Base-by-base conservation (phyloP, 1,140 invertebrate genomes). In the Mizuhopecten yessoensis region DNA sequence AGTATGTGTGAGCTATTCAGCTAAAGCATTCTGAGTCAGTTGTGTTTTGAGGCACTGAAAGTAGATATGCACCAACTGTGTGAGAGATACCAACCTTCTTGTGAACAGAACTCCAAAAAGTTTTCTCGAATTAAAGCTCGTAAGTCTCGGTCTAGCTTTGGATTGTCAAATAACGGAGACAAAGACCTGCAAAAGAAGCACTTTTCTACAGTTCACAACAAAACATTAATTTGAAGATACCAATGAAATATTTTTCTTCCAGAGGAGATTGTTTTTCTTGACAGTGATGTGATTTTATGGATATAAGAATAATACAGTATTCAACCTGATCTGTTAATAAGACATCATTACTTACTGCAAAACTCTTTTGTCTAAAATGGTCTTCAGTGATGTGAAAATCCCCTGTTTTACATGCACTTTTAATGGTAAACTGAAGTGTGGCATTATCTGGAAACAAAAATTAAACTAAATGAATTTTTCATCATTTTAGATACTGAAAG, bases 291-390 rank as follows among this genome's bases (percentile, higher is more conserved):
- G n/a, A n/a, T n/a, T n/a, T n/a, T n/a, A n/a, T n/a, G n/a, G n/a
- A n/a, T n/a, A n/a, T n/a, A n/a, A n/a, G n/a, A n/a, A n/a, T n/a
- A n/a, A n/a, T n/a, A n/a, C n/a, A n/a, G n/a, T n/a, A n/a, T n/a
- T n/a, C n/a, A n/a, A n/a, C n/a, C n/a, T n/a, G n/a, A n/a, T n/a
- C n/a, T n/a, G n/a, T n/a, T n/a, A n/a, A n/a, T n/a, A n/a, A n/a
- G n/a, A n/a, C n/a, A n/a, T 88, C 20, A 42, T 39, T 88, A 94
- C 95, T 95, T 94, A 96, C 95, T 91, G 94, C 33, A 96, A 87
- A 88, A 96, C 95, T 96, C 99, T 97, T 97, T 99, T 99, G 93
- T 99, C 99, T 45, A 99, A 97, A 95, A 99, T 99, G 96, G 99
- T 98, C 94, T 98, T 97, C 10, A 99, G 96, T n/a, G 99, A 99